These are phyloP conservation scores for Chelidonichthys spinosus DNA, from an alignment of 2,797 vertebrate genomes.

Conservation along the genomic window DNA sequence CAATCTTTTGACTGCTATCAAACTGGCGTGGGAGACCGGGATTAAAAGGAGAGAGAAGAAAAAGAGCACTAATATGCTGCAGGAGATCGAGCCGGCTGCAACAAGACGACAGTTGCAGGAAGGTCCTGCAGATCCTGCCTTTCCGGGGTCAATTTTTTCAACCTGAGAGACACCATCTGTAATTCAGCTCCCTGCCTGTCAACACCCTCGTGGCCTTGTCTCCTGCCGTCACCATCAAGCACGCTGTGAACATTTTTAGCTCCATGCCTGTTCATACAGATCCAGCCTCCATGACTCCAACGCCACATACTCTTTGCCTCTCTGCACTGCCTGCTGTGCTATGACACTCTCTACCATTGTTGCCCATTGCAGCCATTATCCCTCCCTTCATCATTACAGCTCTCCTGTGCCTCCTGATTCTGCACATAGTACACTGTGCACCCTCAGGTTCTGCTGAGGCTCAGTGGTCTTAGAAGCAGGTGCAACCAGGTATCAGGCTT, in stretches of 20 bases:
- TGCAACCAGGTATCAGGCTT: slow-evolving; percentile 14
- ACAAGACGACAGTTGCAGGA: slow-evolving; percentile 11
- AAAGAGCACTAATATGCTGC: slow-evolving; percentile 5
- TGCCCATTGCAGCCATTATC: not conserved
- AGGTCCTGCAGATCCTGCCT: slow-evolving; percentile 27
- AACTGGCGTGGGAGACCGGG: not conserved
- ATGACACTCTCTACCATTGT: slow-evolving; percentile 2
- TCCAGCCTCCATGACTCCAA: slow-evolving; percentile 12
- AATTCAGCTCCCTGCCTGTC: slow-evolving; percentile 41
- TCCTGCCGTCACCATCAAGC: slow-evolving; percentile 44
- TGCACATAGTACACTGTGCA: not conserved
- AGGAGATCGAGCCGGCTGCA: not conserved
- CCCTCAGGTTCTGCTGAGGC: slow-evolving; percentile 1
- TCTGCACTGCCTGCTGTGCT: not conserved
- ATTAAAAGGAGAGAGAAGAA: slow-evolving; percentile 19
- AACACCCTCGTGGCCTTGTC: slow-evolving; percentile 23
- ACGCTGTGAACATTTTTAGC: slow-evolving; percentile 52
- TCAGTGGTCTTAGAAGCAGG: slow-evolving; percentile 1
- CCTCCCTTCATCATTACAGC: slow-evolving; percentile 9
- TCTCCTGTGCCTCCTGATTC: not conserved
- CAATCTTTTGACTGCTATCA: slow-evolving; percentile 15
- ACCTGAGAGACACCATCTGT: slow-evolving; percentile 35
- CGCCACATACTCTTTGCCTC: slow-evolving; percentile 3
- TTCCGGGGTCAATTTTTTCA: slow-evolving; percentile 1
- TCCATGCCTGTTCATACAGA: slow-evolving; percentile 28